Evolutionary conservation across 2,113 vertebrate genomes (phyloP), one percentile per base, ranked within the genome.

Genomic region (Caretta caretta): DNA sequence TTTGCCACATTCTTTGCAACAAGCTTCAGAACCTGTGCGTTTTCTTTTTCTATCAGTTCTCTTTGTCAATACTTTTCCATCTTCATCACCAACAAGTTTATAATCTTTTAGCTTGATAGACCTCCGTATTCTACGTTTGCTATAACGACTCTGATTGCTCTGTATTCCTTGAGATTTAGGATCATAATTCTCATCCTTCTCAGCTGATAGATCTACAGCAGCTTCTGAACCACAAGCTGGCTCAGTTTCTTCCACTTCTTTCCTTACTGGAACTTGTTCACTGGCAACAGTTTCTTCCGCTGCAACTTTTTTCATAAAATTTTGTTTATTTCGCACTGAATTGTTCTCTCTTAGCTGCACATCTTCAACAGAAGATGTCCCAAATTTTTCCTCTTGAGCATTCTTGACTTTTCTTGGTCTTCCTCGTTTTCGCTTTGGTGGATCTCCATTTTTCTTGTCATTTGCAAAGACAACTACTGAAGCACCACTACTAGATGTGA

Each of bases 1-100:
- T 97, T 99, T 99, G 90, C 98, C 99, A 79, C 99, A 99, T 95
- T 99, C 99, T 84, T 99, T 99, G 93, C 99, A 99, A 13, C 98
- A 97, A 51, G 99, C 98, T 96, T 99, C 99, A 2, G 99, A 98
- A 81, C 98, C 89, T 0, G 96, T 95, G 38, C 98, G 98, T 90
- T 98, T 99, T 90, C 98, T 99, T 89, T 97, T 99, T 46, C 98
- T 98, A 29, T 98, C 98, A 2, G 97, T 94, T 94, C 97, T 99
- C 94, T 97, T 99, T 9, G 97, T 65, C 80, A 99, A 97, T 82
- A 93, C 98, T 82, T 94, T 96, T 16, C 98, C 98, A 1, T 98
- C 97, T 17, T 98, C 95, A n/a, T 99, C 99, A 29, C 97, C 95
- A 1, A 96, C 97, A n/a, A 99, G 98, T 89, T 98, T 99, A 97